Base-by-base conservation (phyloP, 2,113 vertebrate genomes). In the Cyphomyrus discorhynchus region DNA sequence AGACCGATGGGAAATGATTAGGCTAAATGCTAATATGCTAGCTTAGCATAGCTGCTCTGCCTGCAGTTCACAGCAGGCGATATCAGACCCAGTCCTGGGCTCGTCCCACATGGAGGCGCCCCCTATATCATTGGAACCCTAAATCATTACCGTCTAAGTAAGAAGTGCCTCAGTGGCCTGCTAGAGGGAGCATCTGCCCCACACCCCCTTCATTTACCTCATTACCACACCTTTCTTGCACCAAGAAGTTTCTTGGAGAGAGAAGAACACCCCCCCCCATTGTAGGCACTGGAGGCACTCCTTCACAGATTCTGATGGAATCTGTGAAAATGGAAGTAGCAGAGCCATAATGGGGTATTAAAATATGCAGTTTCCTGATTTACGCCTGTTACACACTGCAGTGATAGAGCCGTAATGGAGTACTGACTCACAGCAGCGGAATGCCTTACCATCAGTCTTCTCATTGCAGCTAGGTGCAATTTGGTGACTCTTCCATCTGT, bases 171-270 rank as follows among this genome's bases (percentile, higher is more conserved):
- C 89, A 45, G 80, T 27, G 5, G 15, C 82, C n/a, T 4, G 58
- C 42, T 11, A 45, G 83, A 39, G 88, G 52, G 42, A 53, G 7
- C 66, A 62, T 35, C 62, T 35, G 66, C 49, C 46, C 17, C 31
- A 35, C 58, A 45, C 35, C 89, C 89, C 66, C 85, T 50, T 87
- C 39, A 90, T 90, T 87, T 86, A 11, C 56, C 47, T 87, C 66
- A 80, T 87, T 80, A 87, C 31, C 19, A 53, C 8, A 10, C 24
- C 47, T 49, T 27, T 6, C 24, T 49, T 27, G 70, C 17, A 80
- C 70, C 49, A 66, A 35, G 47, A 21, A n/a, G 49, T 45, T 24
- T 39, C 56, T 74, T 50, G 35, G 31, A 35, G 21, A 45, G 47
- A 86, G 24, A 50, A 27, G 0, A 66, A 2, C 45, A 9, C 24